These are phyloP conservation scores for Chelonus insularis DNA, from an alignment of 1,140 invertebrate genomes.

Conservation along the genomic window DNA sequence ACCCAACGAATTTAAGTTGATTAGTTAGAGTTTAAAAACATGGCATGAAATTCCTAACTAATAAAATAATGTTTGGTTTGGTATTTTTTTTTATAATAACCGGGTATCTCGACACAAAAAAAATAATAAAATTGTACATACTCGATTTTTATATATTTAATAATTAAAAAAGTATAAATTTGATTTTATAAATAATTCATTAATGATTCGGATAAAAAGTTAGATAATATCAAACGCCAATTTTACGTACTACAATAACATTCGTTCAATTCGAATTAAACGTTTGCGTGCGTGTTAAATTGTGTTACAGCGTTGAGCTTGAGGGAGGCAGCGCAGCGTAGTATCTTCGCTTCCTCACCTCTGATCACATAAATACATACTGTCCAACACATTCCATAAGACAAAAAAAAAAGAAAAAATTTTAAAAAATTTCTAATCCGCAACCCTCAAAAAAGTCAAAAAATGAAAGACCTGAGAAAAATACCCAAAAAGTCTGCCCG, in stretches of 20 bases:
- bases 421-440: slow-evolving; percentile 8
- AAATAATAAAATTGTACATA: no score
- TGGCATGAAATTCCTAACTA: slow-evolving; percentile 56
- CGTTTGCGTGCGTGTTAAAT: slow-evolving; percentile 59
- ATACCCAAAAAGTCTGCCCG: slow-evolving; percentile 53
- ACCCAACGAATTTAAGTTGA: no score
- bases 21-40: slow-evolving; percentile 39
- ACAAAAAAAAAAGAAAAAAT: slow-evolving; percentile 15
- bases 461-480: slow-evolving; percentile 37
- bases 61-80: slow-evolving; percentile 58
- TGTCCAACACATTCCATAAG: slow-evolving; percentile 17
- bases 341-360: slow-evolving; percentile 43
- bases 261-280: slow-evolving; percentile 39
- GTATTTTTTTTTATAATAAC: slow-evolving; percentile 45
- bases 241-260: slow-evolving; percentile 4
- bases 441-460: slow-evolving; percentile 38
- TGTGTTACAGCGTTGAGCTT: slow-evolving; percentile 62
- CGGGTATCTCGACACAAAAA: slow-evolving; percentile 30
- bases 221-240: background rate
- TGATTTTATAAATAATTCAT: background rate
- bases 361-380: slow-evolving; percentile 25
- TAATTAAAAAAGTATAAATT: background rate
- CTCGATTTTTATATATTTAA: no score
- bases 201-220: background rate
- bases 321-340: slow-evolving; percentile 61